Base-by-base conservation (phyloP, 2,113 vertebrate genomes). In the Prietella phreatophila region DNA sequence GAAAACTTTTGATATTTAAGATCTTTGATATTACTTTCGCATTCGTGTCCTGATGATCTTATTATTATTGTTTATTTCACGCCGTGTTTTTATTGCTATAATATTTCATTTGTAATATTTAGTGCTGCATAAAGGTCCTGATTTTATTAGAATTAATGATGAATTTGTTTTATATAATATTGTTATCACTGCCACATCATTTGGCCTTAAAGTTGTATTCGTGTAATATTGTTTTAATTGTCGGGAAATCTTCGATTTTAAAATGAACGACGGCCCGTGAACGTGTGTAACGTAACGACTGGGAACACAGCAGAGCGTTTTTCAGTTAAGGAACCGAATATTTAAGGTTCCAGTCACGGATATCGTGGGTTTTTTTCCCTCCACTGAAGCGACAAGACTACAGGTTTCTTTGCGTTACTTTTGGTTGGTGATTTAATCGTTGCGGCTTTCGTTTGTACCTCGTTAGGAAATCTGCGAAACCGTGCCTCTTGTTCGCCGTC, bases 391-490 rank as follows among this genome's bases (percentile, higher is more conserved):
- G 39, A 39, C 17, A 39, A 39, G 69, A 22, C 19, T 13, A 5
- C 25, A 76, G 3, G 7, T 73, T 73, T 39, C 47, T 27, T 25
- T 42, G 6, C 39, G 1, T 42, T 25, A 75, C 10, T 22, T 19
- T 20, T 73, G 0, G 27, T 73, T 39, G 69, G 0, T 42, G 36
- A 76, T 76, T 1, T 25, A 25, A 47, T 5, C 0, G 1, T 25
- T 0, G 10, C 3, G 65, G 7, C 33, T 30, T 22, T 22, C 15
- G 7, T 42, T 36, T 5, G 20, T 96, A 99, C 97, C 97, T 99
- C 94, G 95, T 95, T 91, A 99, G 97, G 93, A 99, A 98, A 83
- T 99, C 97, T 0, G 97, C 95, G 75, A 99, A 96, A n/a, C 96
- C 96, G 42, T 91, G 93, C 89, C 94, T 95, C 92, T 95, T 96